Percentiles rank a stretch among this genome's conserved stretches.
Evolutionary conservation across 2,888 invertebrate genomes (phyloP).

Genomic region (Parelbella ahira): DNA sequence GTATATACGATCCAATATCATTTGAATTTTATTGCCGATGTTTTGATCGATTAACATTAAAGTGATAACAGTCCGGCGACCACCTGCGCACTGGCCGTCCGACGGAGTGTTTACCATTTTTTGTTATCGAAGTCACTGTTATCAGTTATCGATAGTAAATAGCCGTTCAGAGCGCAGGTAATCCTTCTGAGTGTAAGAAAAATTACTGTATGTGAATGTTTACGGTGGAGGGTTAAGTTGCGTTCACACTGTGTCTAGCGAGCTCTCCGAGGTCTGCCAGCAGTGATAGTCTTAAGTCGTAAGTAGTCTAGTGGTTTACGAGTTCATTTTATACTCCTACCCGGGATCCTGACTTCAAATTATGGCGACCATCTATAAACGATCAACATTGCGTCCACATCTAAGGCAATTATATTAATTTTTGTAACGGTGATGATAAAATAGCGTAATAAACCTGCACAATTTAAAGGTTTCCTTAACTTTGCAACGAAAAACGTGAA

Average conservation of each 20-base stretch:
- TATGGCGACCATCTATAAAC: too few species aligned
- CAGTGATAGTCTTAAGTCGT: too few species aligned
- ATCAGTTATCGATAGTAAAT: slow-evolving; percentile 18
- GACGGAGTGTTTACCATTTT: slow-evolving; percentile 13
- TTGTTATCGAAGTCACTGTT: slow-evolving; percentile 13
- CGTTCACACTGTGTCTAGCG: slow-evolving; percentile 2
- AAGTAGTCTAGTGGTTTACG: too few species aligned
- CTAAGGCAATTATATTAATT: too few species aligned
- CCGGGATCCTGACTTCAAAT: too few species aligned
- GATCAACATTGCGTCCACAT: too few species aligned
- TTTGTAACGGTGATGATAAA: too few species aligned
- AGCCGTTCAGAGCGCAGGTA: slow-evolving; percentile 10
- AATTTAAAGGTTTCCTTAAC: too few species aligned
- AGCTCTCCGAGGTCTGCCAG: too few species aligned
- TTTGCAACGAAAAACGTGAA: too few species aligned
- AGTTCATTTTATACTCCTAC: too few species aligned
- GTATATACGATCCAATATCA: slow-evolving; percentile 56
- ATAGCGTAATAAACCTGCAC: too few species aligned
- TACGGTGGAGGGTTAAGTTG: slow-evolving; percentile 5
- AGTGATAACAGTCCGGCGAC: slow-evolving; percentile 37
- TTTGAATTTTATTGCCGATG: slow-evolving; percentile 30
- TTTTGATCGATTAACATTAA: slow-evolving; percentile 32
- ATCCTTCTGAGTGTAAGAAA: slow-evolving; percentile 18
- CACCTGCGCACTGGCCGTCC: slow-evolving; percentile 5
- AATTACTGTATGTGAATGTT: slow-evolving; percentile 11